Percentiles rank a stretch among this genome's conserved stretches.
Evolutionary conservation across 2,888 invertebrate species (phyloP).

Genomic region (Caenorhabditis sinica): DNA sequence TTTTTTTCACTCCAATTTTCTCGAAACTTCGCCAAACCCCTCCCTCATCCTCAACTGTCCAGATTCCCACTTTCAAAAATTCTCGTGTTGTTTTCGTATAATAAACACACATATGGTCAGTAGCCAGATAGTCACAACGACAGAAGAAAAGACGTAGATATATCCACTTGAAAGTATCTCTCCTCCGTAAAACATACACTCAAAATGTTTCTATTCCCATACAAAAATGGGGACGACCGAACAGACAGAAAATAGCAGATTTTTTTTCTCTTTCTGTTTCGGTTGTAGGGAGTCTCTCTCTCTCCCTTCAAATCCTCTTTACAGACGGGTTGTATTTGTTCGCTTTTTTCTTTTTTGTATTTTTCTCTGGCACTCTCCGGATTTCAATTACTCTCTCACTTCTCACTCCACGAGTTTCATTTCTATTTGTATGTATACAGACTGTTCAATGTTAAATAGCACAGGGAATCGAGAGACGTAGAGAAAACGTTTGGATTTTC

Average conservation of each 20-base stretch:
- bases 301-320: constrained; percentile 23
- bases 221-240: constrained; percentile 6
- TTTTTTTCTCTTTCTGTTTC: background rate
- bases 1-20: background rate
- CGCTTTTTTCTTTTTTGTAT: background rate
- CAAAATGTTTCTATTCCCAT: constrained; percentile 8
- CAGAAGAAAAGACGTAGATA: background rate
- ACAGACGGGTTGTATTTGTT: constrained; percentile 35
- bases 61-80: constrained; percentile 1
- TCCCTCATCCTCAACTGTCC: background rate
- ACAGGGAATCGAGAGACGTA: background rate
- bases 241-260: background rate
- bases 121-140: constrained; percentile 16
- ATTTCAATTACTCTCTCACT: background rate
- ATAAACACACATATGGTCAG: constrained; percentile 27
- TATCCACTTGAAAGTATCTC: constrained; percentile 17
- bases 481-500: background rate
- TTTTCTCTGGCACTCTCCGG: constrained; percentile 4
- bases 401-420: constrained; percentile 19
- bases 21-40: no score
- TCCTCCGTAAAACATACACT: background rate
- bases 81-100: background rate
- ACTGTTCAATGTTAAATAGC: background rate
- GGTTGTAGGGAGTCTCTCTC: background rate
- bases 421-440: constrained; percentile 27